Evolutionary conservation across 1,140 invertebrate genomes (phyloP), one percentile per base, ranked within the genome.

Genomic region (Procambarus clarkii): DNA sequence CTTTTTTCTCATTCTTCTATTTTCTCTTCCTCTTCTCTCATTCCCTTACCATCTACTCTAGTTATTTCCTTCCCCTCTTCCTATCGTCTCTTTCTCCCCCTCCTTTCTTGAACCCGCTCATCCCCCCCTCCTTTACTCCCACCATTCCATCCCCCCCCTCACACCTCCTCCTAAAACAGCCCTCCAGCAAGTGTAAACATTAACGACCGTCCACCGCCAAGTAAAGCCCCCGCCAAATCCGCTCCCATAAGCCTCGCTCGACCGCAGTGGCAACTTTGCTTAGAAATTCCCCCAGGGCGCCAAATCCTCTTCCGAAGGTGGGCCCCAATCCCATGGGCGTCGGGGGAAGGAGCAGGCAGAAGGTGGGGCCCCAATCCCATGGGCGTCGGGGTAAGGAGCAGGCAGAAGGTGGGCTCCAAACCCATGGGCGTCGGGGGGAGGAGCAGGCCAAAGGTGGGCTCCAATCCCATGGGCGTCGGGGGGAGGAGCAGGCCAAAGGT

Each of bases 281-380:
- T 88, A 80, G 86, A 80, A 77, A 69, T 71, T 50, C 86, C 78
- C 86, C 74, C 11, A n/a, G 86, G 86, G 86, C 45, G 77, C 44
- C 60, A 88, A 88, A 88, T 88, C 86, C 86, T 80, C 86, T 88
- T 81, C 86, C 78, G 86, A 88, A 88, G 86, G 86, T 88, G 86
- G 86, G 81, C 86, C 69, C 77, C 2, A 71, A 69, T 8, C 86
- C 78, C 78, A 15, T 13, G 76, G 86, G 50, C 50, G 77, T 58
- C 74, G 54, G 50, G 76, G 50, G 76, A 60, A 79, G 86, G 86
- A 87, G 60, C 86, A 87, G 76, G 86, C 79, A 87, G 86, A 87
- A 87, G 86, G 86, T 79, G 76, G 50, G 13, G 50, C 86, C 44
- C 86, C 50, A n/a, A 64, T 4, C 86, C 77, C 77, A 15, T 13